These are phyloP conservation scores for Rhysida immarginata DNA, from an alignment of 1,140 invertebrate genomes.

Conservation along the genomic window DNA sequence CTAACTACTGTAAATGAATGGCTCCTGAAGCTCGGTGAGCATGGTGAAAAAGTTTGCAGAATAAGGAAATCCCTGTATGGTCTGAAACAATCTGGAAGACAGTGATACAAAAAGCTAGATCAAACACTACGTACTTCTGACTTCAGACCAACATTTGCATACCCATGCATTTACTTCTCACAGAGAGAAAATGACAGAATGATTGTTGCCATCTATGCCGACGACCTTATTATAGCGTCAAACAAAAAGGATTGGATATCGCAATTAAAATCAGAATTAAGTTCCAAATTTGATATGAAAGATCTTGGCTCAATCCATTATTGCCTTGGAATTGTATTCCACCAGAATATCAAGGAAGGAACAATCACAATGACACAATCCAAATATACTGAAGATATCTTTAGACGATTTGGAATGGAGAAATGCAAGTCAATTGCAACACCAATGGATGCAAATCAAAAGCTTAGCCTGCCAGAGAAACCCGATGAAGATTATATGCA, in stretches of 20 bases:
- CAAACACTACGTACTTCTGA: constrained; percentile 5
- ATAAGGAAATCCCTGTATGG: constrained; percentile 25
- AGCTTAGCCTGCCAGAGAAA: not conserved
- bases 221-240: constrained; percentile 10
- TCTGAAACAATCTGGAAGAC: constrained; percentile 20
- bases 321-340: constrained; percentile 24
- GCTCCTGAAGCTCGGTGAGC: constrained; percentile 2
- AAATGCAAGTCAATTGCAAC: constrained; percentile 19
- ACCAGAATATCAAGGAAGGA: constrained; percentile 11
- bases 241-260: constrained; percentile 14
- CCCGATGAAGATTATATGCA: not conserved
- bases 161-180: not conserved
- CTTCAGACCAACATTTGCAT: constrained; percentile 1
- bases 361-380: constrained; percentile 23
- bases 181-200: not conserved
- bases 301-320: constrained; percentile 11
- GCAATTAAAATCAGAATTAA: constrained; percentile 14
- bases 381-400: constrained; percentile 23
- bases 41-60: not conserved
- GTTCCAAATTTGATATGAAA: constrained; percentile 19
- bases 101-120: constrained; percentile 9
- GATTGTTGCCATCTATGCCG: constrained; percentile 12
- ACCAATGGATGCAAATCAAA: constrained; percentile 22
- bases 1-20: not conserved
- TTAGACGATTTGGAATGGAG: constrained; percentile 23